Evolutionary conservation across 2,888 invertebrate species (phyloP).

Genomic region (Chrysotoxum bicinctum): DNA sequence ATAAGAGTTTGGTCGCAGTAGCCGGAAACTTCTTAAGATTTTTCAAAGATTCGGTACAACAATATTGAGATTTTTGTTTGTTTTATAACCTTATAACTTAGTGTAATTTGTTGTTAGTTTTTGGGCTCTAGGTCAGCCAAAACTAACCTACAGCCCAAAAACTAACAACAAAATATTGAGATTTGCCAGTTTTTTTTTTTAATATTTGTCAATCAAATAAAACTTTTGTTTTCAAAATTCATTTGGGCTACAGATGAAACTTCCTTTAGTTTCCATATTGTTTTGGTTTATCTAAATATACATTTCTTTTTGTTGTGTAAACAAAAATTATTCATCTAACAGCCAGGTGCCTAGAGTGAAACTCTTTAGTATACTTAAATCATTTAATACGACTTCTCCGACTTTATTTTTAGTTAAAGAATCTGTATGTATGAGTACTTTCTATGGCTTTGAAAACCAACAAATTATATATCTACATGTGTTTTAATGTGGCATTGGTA

Average conservation of each 20-base stretch:
- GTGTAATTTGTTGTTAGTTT: too few relatives aligned
- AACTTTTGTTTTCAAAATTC: not conserved
- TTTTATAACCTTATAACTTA: too few relatives aligned
- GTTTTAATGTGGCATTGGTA: not conserved
- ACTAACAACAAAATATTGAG: too few relatives aligned
- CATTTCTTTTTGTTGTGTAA: not conserved
- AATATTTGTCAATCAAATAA: too few relatives aligned
- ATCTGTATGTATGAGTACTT: not conserved
- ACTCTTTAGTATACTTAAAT: conserved; percentile 11
- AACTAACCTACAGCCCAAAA: too few relatives aligned
- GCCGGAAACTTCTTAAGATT: too few relatives aligned
- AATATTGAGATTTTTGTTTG: too few relatives aligned
- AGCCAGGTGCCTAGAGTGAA: not conserved
- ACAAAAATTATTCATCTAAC: not conserved
- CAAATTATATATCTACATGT: not conserved
- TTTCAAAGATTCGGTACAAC: too few relatives aligned
- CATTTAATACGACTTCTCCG: not conserved
- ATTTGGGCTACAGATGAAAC: not conserved
- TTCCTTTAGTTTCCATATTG: not conserved
- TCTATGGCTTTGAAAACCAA: not conserved
- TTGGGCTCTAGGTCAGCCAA: too few relatives aligned
- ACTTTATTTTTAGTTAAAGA: conserved; percentile 7
- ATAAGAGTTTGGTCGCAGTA: too few relatives aligned
- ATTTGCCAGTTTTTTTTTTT: too few relatives aligned
- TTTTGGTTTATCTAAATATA: not conserved